Base-by-base conservation (phyloP, 30 jellyfish, hydroid and myxozoan species). In the Clytia hemisphaerica region DNA sequence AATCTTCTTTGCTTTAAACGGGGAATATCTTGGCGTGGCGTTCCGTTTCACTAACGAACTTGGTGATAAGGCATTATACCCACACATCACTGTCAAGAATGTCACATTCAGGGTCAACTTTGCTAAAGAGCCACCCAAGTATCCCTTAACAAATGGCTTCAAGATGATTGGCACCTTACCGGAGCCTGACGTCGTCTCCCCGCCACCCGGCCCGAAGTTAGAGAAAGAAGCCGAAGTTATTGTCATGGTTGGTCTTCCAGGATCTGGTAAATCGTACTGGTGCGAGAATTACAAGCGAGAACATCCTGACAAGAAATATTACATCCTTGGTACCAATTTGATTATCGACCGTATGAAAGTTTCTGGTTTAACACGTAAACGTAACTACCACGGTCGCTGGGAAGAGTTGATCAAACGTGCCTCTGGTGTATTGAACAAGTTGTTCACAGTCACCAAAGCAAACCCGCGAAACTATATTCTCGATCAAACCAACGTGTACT, bases 161-260 rank as follows among this genome's bases (percentile, higher is more conserved):
- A n/a, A 74, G 34, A 75, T 91, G 99, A 47, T 91, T 7, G 84
- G 67, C 29, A 45, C 77, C 50, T 45, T 51, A n/a, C 74, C 94
- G 10, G 15, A 38, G 5, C 85, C 61, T 38, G 74, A 55, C 15
- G 67, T 77, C 25, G 76, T 82, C 12, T 35, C 58, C 22, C 94
- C 94, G 12, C 83, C 82, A 29, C 64, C 64, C 18, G 99, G 95
- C 3, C 95, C 99, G n/a, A 47, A 79, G 3, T 36, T 44, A 22
- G 80, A 84, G 47, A 81, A 65, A 26, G 95, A 91, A 37, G 99
- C 95, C 0, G 99, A 91, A 66, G 79, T 91, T 27, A 69, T 91
- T 4, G 83, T 91, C 95, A 82, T 91, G 95, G 95, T 91, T 18
- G 99, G 99, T 2, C 71, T 91, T n/a, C 99, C 99, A 1, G 95